Conservation (phyloP, 2,113 vertebrate species). For the Paedocypris sp. region DNA sequence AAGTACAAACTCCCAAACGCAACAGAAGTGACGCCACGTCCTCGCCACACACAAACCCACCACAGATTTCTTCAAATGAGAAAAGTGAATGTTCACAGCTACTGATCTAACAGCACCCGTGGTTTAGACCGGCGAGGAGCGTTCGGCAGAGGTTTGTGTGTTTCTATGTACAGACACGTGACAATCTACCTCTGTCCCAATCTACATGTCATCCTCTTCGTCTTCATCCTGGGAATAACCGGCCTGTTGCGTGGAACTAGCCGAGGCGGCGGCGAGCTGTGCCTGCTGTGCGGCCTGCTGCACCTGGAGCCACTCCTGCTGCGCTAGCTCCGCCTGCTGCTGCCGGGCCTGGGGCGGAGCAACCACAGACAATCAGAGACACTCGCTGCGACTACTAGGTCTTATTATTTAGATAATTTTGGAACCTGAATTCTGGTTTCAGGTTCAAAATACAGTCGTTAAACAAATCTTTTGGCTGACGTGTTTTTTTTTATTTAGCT, state of each 20-base stretch:
- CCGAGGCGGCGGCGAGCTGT: conserved; percentile 87
- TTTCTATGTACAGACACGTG: not conserved
- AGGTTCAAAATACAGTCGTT: too few species aligned
- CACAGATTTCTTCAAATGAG: not conserved
- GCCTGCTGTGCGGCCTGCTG: conserved; percentile 97
- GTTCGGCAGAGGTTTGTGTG: too few species aligned
- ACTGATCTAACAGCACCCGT: not conserved
- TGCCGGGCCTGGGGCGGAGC: conserved; percentile 76
- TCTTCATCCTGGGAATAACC: conserved; percentile 97
- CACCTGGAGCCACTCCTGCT: conserved; percentile 98
- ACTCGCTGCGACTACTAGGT: too few species aligned
- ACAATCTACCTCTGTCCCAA: conserved; percentile 45
- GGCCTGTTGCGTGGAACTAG: conserved; percentile 83
- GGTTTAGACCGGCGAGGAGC: too few species aligned
- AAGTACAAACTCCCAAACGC: not conserved
- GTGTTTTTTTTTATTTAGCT: too few species aligned
- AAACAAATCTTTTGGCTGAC: too few species aligned
- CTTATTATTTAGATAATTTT: too few species aligned
- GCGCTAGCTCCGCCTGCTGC: conserved; percentile 94
- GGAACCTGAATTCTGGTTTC: too few species aligned
- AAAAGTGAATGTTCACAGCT: not conserved
- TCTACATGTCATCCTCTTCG: conserved; percentile 95
- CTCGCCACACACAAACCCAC: conserved; percentile 2
- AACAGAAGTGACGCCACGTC: not conserved
- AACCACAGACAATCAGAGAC: not conserved